Conservation (phyloP, 2,888 invertebrate genomes). For the Halocaridina rubra region DNA sequence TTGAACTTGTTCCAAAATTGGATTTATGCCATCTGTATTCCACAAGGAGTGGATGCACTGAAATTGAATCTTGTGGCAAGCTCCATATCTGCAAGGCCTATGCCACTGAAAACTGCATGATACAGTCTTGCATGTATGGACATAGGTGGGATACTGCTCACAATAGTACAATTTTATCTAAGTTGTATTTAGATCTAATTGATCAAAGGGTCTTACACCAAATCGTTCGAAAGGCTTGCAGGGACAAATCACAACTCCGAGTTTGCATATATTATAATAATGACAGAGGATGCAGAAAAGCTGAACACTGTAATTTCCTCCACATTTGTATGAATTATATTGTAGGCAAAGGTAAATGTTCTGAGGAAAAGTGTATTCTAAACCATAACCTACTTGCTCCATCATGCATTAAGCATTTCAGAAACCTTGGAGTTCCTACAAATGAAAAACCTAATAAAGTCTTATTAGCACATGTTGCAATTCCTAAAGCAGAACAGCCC, state of each 20-base stretch:
- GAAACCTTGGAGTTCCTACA: background rate
- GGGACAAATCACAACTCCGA: background rate
- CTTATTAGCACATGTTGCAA: no score
- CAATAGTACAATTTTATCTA: constrained; percentile 28
- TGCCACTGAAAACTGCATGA: background rate
- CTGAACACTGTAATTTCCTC: background rate
- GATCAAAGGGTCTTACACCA: background rate
- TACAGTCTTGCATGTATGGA: constrained; percentile 16
- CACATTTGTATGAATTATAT: constrained; percentile 37
- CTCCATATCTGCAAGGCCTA: constrained; percentile 31
- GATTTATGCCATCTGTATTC: constrained; percentile 3
- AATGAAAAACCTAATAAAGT: constrained; percentile 29
- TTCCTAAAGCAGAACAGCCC: no score
- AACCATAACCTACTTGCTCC: constrained; percentile 19
- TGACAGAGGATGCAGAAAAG: constrained; percentile 23
- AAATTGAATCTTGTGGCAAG: background rate
- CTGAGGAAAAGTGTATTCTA: background rate
- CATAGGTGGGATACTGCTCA: constrained; percentile 38
- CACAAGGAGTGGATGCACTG: background rate
- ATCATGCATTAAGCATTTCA: background rate
- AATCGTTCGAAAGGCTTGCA: constrained; percentile 13
- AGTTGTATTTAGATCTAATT: constrained; percentile 26
- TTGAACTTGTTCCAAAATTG: constrained; percentile 37
- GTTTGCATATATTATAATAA: constrained; percentile 15
- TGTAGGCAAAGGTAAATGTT: constrained; percentile 19